Evolutionary conservation across 2,797 vertebrate species (phyloP).

Genomic region (Miichthys miiuy): DNA sequence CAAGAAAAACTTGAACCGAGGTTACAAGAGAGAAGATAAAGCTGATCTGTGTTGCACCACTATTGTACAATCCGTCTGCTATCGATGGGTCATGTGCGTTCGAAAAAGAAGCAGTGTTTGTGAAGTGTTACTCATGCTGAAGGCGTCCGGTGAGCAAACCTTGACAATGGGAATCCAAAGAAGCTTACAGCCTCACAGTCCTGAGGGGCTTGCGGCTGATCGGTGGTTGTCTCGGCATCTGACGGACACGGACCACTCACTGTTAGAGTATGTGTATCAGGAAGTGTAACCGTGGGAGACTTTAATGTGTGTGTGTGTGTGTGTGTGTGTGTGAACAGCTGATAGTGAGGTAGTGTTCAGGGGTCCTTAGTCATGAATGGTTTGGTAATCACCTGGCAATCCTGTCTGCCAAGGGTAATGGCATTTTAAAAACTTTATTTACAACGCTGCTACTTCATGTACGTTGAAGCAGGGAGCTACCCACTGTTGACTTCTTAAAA

Average conservation of each 20-base stretch:
- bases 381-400: constrained; percentile 60
- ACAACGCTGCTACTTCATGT: background rate
- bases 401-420: constrained; percentile 25
- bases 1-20: constrained; percentile 59
- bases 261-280: constrained; percentile 35
- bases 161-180: constrained; percentile 17
- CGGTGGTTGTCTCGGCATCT: constrained; percentile 51
- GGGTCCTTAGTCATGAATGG: constrained; percentile 46
- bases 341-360: constrained; percentile 36
- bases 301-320: constrained; percentile 25
- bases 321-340: constrained; percentile 49
- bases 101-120: background rate
- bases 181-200: background rate
- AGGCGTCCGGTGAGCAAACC: constrained; percentile 19
- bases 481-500: constrained; percentile 10
- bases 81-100: background rate
- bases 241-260: constrained; percentile 30
- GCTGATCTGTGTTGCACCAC: constrained; percentile 25
- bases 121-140: constrained; percentile 23
- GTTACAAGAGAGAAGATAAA: background rate
- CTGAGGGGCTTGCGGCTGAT: constrained; percentile 37
- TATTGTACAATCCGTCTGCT: constrained; percentile 42
- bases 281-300: constrained; percentile 41
- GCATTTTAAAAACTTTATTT: constrained; percentile 30
- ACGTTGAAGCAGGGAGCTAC: constrained; percentile 24